Conservation (phyloP, 2,888 invertebrate species). For the Zele albiditarsus region DNA sequence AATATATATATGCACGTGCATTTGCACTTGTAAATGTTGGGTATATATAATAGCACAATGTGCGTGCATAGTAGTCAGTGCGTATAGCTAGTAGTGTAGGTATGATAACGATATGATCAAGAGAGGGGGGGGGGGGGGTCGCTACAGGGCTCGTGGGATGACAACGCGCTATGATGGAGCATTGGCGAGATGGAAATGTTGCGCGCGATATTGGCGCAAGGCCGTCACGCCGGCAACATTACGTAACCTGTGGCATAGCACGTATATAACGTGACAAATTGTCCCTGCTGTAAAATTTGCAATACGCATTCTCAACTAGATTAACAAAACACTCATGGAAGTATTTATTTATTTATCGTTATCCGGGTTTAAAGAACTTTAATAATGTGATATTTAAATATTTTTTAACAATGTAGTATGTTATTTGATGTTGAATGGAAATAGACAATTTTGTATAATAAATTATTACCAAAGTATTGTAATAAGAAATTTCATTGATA, state of each 20-base stretch:
- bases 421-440: too few species aligned
- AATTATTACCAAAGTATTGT: too few species aligned
- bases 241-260: constrained; percentile 57
- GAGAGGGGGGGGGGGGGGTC: not conserved
- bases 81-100: not conserved
- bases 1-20: constrained; percentile 14
- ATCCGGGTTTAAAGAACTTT: not conserved
- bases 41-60: constrained; percentile 18
- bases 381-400: too few species aligned
- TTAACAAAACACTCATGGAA: not conserved
- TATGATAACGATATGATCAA: constrained; percentile 8
- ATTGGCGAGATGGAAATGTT: constrained; percentile 57
- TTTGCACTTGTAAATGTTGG: not conserved
- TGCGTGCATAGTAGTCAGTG: constrained; percentile 27
- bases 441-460: too few species aligned
- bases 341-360: not conserved
- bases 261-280: constrained; percentile 4
- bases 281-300: constrained; percentile 1
- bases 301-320: not conserved
- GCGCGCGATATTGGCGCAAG: constrained; percentile 66
- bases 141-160: not conserved
- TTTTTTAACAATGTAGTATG: too few species aligned
- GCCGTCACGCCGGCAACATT: constrained; percentile 60
- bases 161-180: constrained; percentile 39
- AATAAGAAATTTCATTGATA: too few species aligned